Conservation (phyloP, 2,888 invertebrate genomes). For the Drosophila austrosaltans region DNA sequence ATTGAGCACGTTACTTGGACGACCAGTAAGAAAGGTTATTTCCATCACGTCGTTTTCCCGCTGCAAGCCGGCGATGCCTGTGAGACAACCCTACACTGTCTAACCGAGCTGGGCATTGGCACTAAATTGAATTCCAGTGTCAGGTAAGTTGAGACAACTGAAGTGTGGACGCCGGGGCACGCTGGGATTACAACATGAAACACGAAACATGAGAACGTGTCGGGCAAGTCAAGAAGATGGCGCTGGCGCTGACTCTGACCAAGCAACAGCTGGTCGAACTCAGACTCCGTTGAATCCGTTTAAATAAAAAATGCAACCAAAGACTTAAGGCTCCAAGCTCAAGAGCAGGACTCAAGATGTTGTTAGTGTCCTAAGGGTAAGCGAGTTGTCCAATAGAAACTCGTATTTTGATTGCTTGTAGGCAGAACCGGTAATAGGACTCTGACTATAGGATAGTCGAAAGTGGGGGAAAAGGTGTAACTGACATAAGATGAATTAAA, state of each 20-base stretch:
- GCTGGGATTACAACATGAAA: slow-evolving; percentile 19
- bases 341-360: no score
- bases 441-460: not conserved
- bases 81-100: slow-evolving; percentile 89
- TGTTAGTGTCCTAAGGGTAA: not conserved
- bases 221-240: slow-evolving; percentile 53
- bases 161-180: not conserved
- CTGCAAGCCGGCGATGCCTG: slow-evolving; percentile 88
- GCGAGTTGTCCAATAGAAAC: slow-evolving; percentile 6
- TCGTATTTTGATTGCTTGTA: slow-evolving; percentile 61
- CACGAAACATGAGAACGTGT: slow-evolving; percentile 53
- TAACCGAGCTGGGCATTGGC: slow-evolving; percentile 89
- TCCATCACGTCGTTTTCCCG: slow-evolving; percentile 89
- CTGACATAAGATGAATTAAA: not conserved
- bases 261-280: slow-evolving; percentile 66
- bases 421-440: slow-evolving; percentile 35
- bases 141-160: slow-evolving; percentile 85
- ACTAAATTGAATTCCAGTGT: slow-evolving; percentile 88
- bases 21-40: slow-evolving; percentile 87
- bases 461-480: not conserved
- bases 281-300: slow-evolving; percentile 18
- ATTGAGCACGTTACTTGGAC: slow-evolving; percentile 89
- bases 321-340: slow-evolving; percentile 22
- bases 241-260: not conserved
- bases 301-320: slow-evolving; percentile 53